Evolutionary conservation across 2,797 vertebrate genomes (phyloP).

Genomic region (Sitta carolinensis): DNA sequence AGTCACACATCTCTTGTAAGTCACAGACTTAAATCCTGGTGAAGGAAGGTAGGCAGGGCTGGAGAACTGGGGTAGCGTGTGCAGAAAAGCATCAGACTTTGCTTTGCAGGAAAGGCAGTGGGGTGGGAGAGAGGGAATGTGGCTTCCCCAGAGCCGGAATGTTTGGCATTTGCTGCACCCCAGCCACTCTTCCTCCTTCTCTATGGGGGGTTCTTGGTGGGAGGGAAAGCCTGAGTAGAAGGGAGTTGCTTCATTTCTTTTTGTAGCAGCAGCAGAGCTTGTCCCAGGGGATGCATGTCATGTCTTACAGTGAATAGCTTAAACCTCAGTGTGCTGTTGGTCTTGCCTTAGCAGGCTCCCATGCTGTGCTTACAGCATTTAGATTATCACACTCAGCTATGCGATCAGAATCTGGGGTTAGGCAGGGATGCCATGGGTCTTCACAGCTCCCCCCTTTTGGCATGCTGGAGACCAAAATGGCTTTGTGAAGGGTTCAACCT

Average conservation of each 20-base stretch:
- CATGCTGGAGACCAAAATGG: neutral
- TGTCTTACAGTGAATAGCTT: neutral
- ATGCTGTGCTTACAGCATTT: neutral
- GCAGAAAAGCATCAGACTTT: neutral
- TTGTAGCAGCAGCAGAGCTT: neutral
- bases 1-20: neutral
- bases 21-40: neutral
- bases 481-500: neutral
- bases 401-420: neutral
- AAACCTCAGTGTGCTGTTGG: neutral
- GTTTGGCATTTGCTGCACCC: constrained; percentile 57
- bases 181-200: constrained; percentile 43
- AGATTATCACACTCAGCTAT: neutral
- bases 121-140: neutral
- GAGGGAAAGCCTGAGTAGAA: neutral
- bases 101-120: constrained; percentile 14
- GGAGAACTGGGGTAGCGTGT: neutral
- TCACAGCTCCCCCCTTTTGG: neutral
- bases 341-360: constrained; percentile 1
- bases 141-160: constrained; percentile 42
- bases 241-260: constrained; percentile 37
- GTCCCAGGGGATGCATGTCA: neutral
- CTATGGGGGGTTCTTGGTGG: constrained; percentile 35
- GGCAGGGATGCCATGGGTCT: neutral
- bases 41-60: neutral